phyloP scores from a whole-genome alignment of 2,113 vertebrate genomes.

The Callipepla squamata region DNA sequence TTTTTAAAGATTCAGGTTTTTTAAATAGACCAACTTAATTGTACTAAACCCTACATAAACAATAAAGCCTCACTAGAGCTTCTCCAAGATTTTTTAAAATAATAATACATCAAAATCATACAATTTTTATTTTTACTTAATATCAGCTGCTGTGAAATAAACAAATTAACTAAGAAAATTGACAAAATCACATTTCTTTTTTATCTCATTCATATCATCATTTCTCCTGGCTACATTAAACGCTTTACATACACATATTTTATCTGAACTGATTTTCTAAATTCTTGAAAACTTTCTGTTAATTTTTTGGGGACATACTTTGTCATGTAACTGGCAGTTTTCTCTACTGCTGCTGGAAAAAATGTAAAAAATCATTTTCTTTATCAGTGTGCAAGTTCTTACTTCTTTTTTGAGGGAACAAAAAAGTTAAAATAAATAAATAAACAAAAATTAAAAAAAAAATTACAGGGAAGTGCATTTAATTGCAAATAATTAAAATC shows the following conservation, averaged over 20 bases:
- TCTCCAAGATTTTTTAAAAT: neutral
- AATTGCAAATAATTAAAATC: neutral
- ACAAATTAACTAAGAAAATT: neutral
- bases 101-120: neutral
- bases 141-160: neutral
- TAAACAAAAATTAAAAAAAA: neutral
- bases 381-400: accelerated
- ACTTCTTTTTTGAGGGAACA: neutral
- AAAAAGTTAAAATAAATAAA: neutral
- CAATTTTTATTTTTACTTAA: neutral
- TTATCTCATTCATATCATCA: neutral
- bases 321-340: neutral
- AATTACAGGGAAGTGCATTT: neutral
- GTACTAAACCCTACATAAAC: neutral
- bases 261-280: neutral
- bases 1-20: neutral
- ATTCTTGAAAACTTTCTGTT: neutral
- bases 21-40: neutral
- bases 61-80: neutral
- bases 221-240: neutral
- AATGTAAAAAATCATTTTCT: accelerated
- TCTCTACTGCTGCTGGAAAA: neutral
- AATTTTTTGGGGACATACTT: neutral
- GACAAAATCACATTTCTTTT: neutral
- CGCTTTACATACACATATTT: neutral